Conservation (phyloP, 2,113 vertebrate species). For the Salvelinus alpinus region DNA sequence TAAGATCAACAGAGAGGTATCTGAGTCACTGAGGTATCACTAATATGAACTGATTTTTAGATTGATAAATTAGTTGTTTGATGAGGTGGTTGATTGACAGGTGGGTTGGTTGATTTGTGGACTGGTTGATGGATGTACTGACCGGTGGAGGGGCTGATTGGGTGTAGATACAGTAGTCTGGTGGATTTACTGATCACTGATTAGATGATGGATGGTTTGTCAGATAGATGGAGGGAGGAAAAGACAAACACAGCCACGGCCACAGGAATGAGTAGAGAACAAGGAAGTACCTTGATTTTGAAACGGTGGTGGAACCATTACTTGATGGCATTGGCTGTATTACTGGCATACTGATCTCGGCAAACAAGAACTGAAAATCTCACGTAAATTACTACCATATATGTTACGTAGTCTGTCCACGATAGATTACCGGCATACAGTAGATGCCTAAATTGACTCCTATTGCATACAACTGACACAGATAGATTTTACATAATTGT, state of each 20-base stretch:
- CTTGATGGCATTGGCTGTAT: no score
- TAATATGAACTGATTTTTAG: not conserved
- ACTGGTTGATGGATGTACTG: not conserved
- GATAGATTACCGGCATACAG: no score
- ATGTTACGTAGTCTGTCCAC: no score
- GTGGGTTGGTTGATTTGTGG: not conserved
- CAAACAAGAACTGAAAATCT: no score
- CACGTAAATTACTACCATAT: no score
- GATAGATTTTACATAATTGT: no score
- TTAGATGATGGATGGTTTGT: not conserved
- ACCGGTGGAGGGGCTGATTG: not conserved
- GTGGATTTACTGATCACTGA: not conserved
- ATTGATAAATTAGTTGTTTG: not conserved
- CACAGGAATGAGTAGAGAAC: not conserved
- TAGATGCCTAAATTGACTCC: no score
- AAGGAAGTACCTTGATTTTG: not conserved
- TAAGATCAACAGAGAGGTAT: not conserved
- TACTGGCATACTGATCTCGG: no score
- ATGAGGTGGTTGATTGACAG: constrained; percentile 1
- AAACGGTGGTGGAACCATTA: not conserved
- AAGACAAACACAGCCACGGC: not conserved
- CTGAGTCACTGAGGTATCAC: not conserved
- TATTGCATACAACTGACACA: no score
- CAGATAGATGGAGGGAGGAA: not conserved
- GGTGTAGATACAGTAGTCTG: not conserved